Evolutionary conservation across 2,113 vertebrate genomes (phyloP).

Genomic region (Forbesichthys agassizii): DNA sequence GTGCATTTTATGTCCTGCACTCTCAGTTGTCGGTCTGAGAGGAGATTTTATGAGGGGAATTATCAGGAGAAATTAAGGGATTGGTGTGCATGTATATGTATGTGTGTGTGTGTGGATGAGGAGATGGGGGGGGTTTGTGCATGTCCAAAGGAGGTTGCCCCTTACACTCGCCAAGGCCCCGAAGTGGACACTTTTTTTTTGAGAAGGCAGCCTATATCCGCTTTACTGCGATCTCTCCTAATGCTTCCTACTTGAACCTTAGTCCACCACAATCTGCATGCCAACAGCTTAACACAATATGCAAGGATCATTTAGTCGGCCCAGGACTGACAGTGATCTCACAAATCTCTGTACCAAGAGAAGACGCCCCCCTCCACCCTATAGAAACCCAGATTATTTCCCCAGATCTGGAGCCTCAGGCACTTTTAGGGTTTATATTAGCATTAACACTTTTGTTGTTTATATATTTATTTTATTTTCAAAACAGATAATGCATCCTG

Average conservation of each 20-base stretch:
- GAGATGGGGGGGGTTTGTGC: background rate
- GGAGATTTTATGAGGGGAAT: slow-evolving; percentile 73
- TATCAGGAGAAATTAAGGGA: slow-evolving; percentile 59
- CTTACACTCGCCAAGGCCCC: slow-evolving; percentile 40
- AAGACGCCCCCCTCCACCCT: slow-evolving; percentile 48
- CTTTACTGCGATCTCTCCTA: slow-evolving; percentile 74
- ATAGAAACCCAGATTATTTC: slow-evolving; percentile 72
- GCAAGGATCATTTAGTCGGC: slow-evolving; percentile 71
- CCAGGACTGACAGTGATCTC: slow-evolving; percentile 70
- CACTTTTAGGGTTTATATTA: slow-evolving; percentile 75
- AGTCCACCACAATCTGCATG: slow-evolving; percentile 69
- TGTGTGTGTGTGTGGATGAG: slow-evolving; percentile 36
- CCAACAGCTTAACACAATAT: slow-evolving; percentile 77
- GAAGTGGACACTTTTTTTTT: slow-evolving; percentile 41
- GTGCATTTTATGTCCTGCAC: slow-evolving; percentile 62
- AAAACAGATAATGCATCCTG: slow-evolving; percentile 68
- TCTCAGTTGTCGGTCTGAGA: slow-evolving; percentile 68
- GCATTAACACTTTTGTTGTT: slow-evolving; percentile 66
- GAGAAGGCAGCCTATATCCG: slow-evolving; percentile 69
- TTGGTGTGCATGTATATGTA: slow-evolving; percentile 62
- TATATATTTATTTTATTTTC: slow-evolving; percentile 72
- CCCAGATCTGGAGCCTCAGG: slow-evolving; percentile 70
- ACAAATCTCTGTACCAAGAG: slow-evolving; percentile 71
- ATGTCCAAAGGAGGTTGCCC: slow-evolving; percentile 35
- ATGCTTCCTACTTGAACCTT: slow-evolving; percentile 76